Evolutionary conservation across 2,113 vertebrate genomes (phyloP).

Genomic region (Pollimyrus isidori): DNA sequence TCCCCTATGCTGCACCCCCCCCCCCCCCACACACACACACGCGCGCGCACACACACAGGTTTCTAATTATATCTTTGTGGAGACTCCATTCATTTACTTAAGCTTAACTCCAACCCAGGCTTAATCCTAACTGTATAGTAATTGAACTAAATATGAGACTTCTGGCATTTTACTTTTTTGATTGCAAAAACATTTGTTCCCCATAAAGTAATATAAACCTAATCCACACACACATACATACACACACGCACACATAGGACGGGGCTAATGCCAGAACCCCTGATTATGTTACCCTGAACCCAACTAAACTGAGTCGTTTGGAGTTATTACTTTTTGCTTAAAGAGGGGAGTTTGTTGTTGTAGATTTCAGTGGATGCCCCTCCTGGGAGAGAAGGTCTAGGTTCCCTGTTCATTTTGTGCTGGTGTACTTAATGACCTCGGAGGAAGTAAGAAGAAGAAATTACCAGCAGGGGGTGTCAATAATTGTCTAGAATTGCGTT

Average conservation of each 20-base stretch:
- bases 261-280: constrained; percentile 6
- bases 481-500: neutral
- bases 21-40: neutral
- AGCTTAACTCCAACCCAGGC: too few species aligned
- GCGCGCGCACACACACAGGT: neutral
- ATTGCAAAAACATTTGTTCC: too few species aligned
- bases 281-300: constrained; percentile 22
- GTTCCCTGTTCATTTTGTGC: neutral
- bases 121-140: too few species aligned
- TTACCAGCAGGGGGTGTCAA: neutral
- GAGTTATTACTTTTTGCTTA: constrained; percentile 28
- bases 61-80: too few species aligned
- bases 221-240: neutral
- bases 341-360: constrained; percentile 8
- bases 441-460: neutral
- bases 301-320: constrained; percentile 32
- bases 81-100: too few species aligned
- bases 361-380: constrained; percentile 25
- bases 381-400: constrained; percentile 4
- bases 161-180: too few species aligned
- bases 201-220: too few species aligned
- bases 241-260: neutral
- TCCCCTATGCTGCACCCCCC: neutral
- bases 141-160: too few species aligned
- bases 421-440: neutral